These are phyloP conservation scores for Epinephelus cyanopodus DNA, from an alignment of 2,113 vertebrate species.

Conservation along the genomic window DNA sequence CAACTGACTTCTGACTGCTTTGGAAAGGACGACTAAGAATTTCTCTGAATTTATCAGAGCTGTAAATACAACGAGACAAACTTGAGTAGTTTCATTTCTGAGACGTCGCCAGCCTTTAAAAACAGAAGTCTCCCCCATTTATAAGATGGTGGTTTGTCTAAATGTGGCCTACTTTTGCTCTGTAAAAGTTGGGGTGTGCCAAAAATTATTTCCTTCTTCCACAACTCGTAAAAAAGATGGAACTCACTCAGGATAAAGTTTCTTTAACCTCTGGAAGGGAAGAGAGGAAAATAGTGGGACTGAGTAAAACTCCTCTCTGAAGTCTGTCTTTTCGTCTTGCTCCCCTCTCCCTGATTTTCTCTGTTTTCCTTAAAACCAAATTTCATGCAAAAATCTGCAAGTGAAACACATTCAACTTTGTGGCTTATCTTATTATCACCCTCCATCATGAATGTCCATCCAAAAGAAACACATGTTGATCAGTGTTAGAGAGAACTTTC, in stretches of 20 bases:
- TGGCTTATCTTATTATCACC: background rate
- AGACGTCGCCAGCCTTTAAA: conserved; percentile 35
- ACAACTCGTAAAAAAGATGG: conserved; percentile 66
- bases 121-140: conserved; percentile 37
- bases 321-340: conserved; percentile 23
- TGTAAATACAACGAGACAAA: conserved; percentile 17
- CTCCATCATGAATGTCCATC: background rate
- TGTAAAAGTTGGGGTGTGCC: conserved; percentile 65
- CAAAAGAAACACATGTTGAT: background rate
- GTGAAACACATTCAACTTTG: conserved; percentile 5
- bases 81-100: conserved; percentile 23
- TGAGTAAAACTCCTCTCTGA: conserved; percentile 43
- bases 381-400: conserved; percentile 6
- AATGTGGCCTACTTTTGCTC: conserved; percentile 71
- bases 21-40: conserved; percentile 2
- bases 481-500: background rate
- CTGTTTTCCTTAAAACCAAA: background rate
- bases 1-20: conserved; percentile 19
- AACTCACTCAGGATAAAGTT: conserved; percentile 62
- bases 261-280: conserved; percentile 72
- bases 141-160: conserved; percentile 60
- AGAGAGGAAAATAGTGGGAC: conserved; percentile 68
- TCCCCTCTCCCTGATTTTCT: background rate
- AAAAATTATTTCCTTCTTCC: conserved; percentile 76
- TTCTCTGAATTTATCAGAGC: conserved; percentile 15